Evolutionary conservation across 2,113 vertebrate species (phyloP), one percentile per base, ranked within the genome.

Genomic region (Lophochroa leadbeateri): DNA sequence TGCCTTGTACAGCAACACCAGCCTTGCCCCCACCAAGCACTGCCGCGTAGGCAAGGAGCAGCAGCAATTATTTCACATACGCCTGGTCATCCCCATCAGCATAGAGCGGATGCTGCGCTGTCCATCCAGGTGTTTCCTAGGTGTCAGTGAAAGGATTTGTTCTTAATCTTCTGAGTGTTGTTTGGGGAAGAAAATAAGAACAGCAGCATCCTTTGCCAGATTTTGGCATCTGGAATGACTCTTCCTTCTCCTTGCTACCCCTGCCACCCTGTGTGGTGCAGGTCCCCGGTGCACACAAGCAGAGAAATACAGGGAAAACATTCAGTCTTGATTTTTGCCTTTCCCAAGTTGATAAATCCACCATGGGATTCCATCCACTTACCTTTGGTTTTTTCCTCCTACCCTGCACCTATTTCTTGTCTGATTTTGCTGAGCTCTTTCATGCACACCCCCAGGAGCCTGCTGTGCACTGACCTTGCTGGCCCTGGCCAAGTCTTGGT

Each of bases 221-320:
- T 1, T 14, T 37, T 33, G 37, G 37, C 9, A 0, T 33, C 31
- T 35, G 76, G 63, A 64, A 28, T 17, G 44, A 29, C 18, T 39
- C 1, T 53, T 25, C 52, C 47, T 50, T 37, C 14, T 33, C n/a
- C 1, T 53, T 25, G 46, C 49, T 55, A 39, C 11, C 37, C 21
- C 25, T 23, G 29, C 13, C 0, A 2, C 52, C 49, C 17, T 0
- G 0, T 8, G 1, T 9, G 1, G 78, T 3, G 47, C 77, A 21
- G 52, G 31, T 68, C 71, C 35, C 10, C 17, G 1, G 20, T 2
- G 50, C 31, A 11, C 39, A 27, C 0, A 0, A 63, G n/a, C 64
- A 92, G 33, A 60, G 55, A 67, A 80, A 71, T 43, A 39, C 8
- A 3, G 16, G 31, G 13, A 25, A 71, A 76, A 72, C 3, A 0